Conservation (phyloP, 30 jellyfish, hydroid and myxozoan genomes). For the Nemopilema nomurai region DNA sequence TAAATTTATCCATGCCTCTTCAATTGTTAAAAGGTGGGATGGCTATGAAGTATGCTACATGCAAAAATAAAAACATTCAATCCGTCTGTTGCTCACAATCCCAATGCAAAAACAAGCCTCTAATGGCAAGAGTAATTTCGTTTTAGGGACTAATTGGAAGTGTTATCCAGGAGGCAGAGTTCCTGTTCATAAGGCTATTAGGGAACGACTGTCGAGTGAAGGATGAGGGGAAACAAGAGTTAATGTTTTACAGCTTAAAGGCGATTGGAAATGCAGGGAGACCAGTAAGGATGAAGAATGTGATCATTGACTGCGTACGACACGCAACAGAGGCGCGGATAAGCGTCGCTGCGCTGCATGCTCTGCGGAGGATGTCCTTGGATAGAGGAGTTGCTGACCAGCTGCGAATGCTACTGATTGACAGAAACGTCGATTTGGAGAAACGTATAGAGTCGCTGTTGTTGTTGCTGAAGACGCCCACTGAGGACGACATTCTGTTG, state of each 20-base stretch:
- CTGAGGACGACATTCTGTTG: slow-evolving; percentile 61
- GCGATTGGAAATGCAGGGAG: slow-evolving; percentile 98
- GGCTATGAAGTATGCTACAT: no score
- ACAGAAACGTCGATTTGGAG: slow-evolving; percentile 81
- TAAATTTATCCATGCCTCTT: no score
- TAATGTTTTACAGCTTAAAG: slow-evolving; percentile 78
- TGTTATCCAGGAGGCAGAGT: slow-evolving; percentile 72
- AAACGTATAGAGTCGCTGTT: slow-evolving; percentile 79
- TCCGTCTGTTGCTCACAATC: no score
- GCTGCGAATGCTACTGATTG: slow-evolving; percentile 65
- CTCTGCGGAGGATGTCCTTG: slow-evolving; percentile 78
- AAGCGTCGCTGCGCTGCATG: slow-evolving; percentile 91
- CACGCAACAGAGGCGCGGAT: slow-evolving; percentile 76
- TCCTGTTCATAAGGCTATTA: slow-evolving; percentile 67
- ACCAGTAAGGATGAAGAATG: slow-evolving; percentile 69
- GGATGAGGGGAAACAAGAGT: slow-evolving; percentile 28
- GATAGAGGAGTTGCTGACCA: slow-evolving; percentile 20
- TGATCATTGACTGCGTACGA: slow-evolving; percentile 81
- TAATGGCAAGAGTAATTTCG: no score
- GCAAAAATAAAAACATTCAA: no score
- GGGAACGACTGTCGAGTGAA: slow-evolving; percentile 84
- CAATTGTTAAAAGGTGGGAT: no score
- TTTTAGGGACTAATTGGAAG: slow-evolving; percentile 66
- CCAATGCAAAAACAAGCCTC: no score
- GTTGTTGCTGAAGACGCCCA: slow-evolving; percentile 78